Evolutionary conservation across 2,113 vertebrate genomes (phyloP).

Genomic region (Sitta europaea): DNA sequence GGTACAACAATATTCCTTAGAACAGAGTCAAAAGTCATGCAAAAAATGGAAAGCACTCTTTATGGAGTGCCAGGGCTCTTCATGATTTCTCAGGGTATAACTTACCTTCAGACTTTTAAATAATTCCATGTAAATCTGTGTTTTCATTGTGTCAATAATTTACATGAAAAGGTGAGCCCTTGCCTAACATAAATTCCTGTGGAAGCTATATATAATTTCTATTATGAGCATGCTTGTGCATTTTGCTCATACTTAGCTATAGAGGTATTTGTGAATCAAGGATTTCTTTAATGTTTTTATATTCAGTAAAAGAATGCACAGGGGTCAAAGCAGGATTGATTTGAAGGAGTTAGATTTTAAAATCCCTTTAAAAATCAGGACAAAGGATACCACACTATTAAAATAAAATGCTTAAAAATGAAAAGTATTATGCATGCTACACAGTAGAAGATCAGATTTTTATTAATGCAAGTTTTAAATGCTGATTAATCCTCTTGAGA

Average conservation of each 20-base stretch:
- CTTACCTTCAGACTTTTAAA: not conserved
- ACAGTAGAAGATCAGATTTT: constrained; percentile 77
- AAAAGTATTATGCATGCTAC: constrained; percentile 73
- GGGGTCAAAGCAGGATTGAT: constrained; percentile 61
- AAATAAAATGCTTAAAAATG: constrained; percentile 76
- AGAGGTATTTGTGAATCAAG: constrained; percentile 9
- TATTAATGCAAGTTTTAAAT: constrained; percentile 87
- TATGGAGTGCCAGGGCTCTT: not conserved
- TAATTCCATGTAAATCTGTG: not conserved
- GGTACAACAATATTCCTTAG: not conserved
- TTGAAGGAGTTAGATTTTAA: constrained; percentile 72
- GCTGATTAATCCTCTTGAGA: constrained; percentile 83
- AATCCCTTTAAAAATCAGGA: constrained; percentile 73
- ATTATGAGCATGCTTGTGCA: not conserved
- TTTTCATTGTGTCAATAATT: not conserved
- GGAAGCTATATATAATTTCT: not conserved
- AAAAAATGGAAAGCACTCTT: not conserved
- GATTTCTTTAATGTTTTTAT: constrained; percentile 55
- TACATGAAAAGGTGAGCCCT: not conserved
- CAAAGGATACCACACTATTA: constrained; percentile 68
- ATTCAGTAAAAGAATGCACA: constrained; percentile 19
- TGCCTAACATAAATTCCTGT: not conserved
- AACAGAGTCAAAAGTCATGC: not conserved
- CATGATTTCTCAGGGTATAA: not conserved
- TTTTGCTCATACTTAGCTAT: not conserved